Conservation (phyloP, 2,113 vertebrate species). For the Burhinus bistriatus region DNA sequence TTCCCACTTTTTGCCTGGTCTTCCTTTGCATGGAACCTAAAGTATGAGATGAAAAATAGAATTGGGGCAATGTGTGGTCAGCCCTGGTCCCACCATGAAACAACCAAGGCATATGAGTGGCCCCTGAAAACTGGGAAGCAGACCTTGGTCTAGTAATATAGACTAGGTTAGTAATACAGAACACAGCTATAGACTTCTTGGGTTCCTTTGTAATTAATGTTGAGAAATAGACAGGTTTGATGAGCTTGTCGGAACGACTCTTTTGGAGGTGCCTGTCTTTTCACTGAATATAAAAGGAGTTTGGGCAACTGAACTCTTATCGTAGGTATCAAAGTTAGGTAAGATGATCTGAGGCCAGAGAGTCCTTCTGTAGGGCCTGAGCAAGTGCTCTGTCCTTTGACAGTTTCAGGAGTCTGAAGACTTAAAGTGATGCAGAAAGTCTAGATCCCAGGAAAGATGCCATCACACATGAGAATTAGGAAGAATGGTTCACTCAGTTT, state of each 20-base stretch:
- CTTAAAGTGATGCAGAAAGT: background rate
- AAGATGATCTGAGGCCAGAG: background rate
- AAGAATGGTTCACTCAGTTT: background rate
- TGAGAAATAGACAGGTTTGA: background rate
- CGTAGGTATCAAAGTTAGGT: background rate
- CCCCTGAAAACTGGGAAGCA: background rate
- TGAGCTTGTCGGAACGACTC: background rate
- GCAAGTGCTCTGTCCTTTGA: background rate
- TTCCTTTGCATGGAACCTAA: background rate
- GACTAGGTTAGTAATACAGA: background rate
- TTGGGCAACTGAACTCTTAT: background rate
- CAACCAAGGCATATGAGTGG: background rate
- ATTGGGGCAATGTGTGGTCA: background rate
- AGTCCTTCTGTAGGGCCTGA: background rate
- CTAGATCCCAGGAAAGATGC: background rate
- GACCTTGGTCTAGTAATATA: background rate
- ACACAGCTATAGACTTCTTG: background rate
- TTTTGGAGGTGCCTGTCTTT: background rate
- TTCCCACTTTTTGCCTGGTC: background rate
- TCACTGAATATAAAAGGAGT: background rate
- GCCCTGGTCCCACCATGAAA: background rate
- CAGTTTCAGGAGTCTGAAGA: background rate
- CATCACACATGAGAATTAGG: background rate
- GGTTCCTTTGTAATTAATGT: background rate
- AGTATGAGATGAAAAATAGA: background rate